Evolutionary conservation across 1,140 invertebrate genomes (phyloP).

Genomic region (Aphidius gifuensis): DNA sequence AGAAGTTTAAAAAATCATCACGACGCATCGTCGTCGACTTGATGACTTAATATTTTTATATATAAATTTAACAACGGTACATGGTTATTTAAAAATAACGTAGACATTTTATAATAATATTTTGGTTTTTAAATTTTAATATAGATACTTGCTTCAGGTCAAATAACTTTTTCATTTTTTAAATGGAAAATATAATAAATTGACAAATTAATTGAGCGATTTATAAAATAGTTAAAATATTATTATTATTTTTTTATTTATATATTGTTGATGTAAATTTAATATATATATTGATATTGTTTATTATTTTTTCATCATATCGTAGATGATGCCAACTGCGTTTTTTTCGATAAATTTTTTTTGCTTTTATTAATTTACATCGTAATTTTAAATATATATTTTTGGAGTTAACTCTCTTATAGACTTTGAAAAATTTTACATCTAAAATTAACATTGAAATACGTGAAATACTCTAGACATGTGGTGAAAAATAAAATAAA

Average conservation of each 20-base stretch:
- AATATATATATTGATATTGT: too few species aligned
- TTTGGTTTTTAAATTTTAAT: slow-evolving; percentile 30
- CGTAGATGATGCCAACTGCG: too few species aligned
- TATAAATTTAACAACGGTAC: slow-evolving; percentile 31
- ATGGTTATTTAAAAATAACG: neutral
- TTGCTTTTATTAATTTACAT: slow-evolving; percentile 1
- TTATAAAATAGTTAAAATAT: too few species aligned
- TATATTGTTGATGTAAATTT: too few species aligned
- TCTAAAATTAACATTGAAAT: slow-evolving; percentile 15
- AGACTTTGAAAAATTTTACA: slow-evolving; percentile 4
- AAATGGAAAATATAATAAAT: too few species aligned
- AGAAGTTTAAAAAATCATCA: slow-evolving; percentile 31
- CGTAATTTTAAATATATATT: slow-evolving; percentile 1
- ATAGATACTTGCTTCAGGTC: too few species aligned
- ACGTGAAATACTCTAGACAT: slow-evolving; percentile 8
- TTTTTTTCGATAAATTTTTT: too few species aligned
- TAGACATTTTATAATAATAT: slow-evolving; percentile 41
- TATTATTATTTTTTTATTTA: too few species aligned
- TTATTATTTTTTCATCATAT: too few species aligned
- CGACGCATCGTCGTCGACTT: slow-evolving; percentile 32
- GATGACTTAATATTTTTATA: slow-evolving; percentile 48
- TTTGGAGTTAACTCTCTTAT: neutral
- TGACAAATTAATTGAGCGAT: too few species aligned
- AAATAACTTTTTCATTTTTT: too few species aligned
- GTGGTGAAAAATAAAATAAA: too few species aligned